Percentiles rank a stretch among this genome's conserved stretches.
phyloP scores from a whole-genome alignment of 1,140 invertebrate species.

The Mizuhopecten yessoensis region DNA sequence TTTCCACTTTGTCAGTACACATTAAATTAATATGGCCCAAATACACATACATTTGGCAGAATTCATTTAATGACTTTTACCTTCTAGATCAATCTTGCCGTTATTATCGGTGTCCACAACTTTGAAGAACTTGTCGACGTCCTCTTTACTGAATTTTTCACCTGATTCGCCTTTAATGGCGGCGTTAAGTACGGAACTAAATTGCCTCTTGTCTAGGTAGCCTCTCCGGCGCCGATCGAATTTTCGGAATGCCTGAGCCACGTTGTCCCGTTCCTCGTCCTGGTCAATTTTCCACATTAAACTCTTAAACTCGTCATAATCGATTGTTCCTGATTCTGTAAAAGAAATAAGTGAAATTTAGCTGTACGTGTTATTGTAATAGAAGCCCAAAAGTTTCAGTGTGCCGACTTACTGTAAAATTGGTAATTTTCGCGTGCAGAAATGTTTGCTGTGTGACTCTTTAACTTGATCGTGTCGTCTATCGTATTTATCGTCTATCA shows the following conservation, averaged over 20 bases:
- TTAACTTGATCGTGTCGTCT: too few relatives aligned
- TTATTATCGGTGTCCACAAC: not conserved
- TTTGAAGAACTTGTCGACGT: not conserved
- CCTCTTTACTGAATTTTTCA: not conserved
- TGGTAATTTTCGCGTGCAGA: too few relatives aligned
- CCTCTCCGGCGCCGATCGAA: not conserved
- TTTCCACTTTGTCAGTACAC: too few relatives aligned
- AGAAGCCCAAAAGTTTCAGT: too few relatives aligned
- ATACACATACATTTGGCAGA: too few relatives aligned
- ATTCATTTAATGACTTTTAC: too few relatives aligned
- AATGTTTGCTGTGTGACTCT: too few relatives aligned
- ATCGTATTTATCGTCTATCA: too few relatives aligned
- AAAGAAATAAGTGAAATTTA: too few relatives aligned
- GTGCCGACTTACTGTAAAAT: too few relatives aligned
- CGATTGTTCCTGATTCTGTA: not conserved
- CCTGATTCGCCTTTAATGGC: not conserved
- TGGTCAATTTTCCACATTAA: not conserved
- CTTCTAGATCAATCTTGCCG: not conserved
- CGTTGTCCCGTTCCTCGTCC: not conserved
- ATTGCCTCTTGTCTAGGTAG: not conserved
- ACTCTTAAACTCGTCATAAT: not conserved
- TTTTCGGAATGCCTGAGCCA: not conserved
- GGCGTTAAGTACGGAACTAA: not conserved
- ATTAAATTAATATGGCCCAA: too few relatives aligned
- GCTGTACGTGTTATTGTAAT: too few relatives aligned